These are phyloP conservation scores for Brachyrhaphis roseni DNA, from an alignment of 2,797 vertebrate species.

Conservation along the genomic window DNA sequence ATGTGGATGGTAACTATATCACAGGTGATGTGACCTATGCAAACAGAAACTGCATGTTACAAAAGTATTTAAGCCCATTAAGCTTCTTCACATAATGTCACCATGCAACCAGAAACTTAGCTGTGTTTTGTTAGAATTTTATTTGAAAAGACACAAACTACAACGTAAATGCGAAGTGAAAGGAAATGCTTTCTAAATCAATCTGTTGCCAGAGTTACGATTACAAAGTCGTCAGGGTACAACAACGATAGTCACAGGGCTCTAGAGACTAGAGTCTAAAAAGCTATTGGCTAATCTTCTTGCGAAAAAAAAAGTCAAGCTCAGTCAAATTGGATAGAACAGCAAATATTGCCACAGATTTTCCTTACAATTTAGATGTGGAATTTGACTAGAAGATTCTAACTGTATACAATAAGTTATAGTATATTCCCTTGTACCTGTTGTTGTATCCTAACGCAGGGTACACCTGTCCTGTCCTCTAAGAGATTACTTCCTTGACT, in stretches of 20 bases:
- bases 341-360: background rate
- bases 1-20: conserved; percentile 49
- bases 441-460: background rate
- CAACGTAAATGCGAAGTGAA: background rate
- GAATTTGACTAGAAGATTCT: background rate
- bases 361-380: background rate
- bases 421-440: background rate
- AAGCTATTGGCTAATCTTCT: background rate
- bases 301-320: background rate
- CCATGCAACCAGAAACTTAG: background rate
- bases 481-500: background rate
- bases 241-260: background rate
- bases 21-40: conserved; percentile 41
- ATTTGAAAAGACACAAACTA: background rate
- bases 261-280: background rate
- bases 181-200: background rate
- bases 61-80: background rate
- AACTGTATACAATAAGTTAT: background rate
- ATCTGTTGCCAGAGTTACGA: background rate
- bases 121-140: background rate
- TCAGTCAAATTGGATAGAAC: no score
- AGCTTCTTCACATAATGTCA: background rate
- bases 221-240: background rate
- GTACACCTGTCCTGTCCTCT: background rate
- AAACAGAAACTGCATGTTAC: conserved; percentile 31